phyloP scores from a whole-genome alignment of 2,888 invertebrate species.

The Helobdella robusta region DNA sequence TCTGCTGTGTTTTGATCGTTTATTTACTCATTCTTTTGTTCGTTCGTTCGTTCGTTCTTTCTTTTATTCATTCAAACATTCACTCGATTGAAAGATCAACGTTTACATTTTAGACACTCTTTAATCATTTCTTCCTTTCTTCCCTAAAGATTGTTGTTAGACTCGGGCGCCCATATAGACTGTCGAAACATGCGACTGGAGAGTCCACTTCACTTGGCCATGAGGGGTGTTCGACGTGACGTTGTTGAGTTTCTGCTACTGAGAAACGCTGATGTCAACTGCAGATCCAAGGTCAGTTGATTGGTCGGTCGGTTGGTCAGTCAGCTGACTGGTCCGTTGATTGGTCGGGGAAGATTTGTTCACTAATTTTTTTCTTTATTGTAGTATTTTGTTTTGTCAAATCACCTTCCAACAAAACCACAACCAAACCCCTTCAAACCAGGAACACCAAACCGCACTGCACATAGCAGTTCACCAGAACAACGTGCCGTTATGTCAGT shows the following conservation, averaged over 20 bases:
- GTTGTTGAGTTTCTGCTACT: conserved; percentile 1
- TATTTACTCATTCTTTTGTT: no score
- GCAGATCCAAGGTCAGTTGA: neutral
- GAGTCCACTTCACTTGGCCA: conserved; percentile 15
- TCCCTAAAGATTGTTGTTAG: conserved; percentile 15
- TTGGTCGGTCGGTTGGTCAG: no score
- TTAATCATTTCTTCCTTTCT: no score
- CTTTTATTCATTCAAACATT: no score
- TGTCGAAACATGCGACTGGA: conserved; percentile 63
- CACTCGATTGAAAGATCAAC: no score
- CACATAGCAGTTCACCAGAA: conserved; percentile 53
- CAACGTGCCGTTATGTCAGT: conserved; percentile 79
- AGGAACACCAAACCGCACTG: conserved; percentile 75
- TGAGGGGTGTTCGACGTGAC: neutral
- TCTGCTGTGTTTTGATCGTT: no score
- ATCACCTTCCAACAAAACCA: neutral
- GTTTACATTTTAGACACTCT: no score
- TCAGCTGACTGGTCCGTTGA: no score
- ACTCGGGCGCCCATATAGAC: conserved; percentile 34
- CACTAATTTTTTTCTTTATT: neutral
- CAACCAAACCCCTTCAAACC: conserved; percentile 6
- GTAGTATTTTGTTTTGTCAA: neutral
- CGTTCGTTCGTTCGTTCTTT: no score
- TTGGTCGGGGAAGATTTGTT: neutral
- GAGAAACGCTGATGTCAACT: conserved; percentile 45